Conservation (phyloP, 2,113 vertebrate species). For the Macheiramphus alcinus region DNA sequence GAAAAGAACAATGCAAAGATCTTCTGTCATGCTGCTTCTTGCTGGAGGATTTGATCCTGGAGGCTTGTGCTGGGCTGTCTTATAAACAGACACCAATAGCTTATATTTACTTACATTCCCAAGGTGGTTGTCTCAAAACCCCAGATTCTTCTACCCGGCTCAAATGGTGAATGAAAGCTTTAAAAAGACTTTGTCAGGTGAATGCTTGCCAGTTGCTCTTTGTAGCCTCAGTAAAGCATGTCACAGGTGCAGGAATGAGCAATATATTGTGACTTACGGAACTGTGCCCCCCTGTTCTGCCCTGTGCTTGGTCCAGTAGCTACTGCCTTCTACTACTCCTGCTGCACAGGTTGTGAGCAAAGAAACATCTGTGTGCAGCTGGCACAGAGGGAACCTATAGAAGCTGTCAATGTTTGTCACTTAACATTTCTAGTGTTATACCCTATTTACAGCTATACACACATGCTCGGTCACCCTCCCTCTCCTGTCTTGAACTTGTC, state of each 20-base stretch:
- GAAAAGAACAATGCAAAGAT: neutral
- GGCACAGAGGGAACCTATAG: neutral
- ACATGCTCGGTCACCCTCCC: neutral
- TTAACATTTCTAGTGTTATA: neutral
- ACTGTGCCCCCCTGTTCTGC: neutral
- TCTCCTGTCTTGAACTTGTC: neutral
- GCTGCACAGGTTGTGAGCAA: neutral
- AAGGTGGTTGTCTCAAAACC: neutral
- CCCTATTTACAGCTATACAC: neutral
- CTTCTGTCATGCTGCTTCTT: neutral
- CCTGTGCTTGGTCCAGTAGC: neutral
- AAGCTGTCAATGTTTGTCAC: neutral
- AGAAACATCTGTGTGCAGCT: neutral
- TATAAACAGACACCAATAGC: neutral
- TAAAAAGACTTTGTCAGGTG: neutral
- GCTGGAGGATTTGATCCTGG: neutral
- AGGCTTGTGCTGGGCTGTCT: neutral
- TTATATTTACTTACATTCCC: neutral
- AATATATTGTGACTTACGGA: rapidly evolving
- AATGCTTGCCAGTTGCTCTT: neutral
- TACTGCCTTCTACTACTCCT: neutral
- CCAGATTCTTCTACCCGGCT: neutral
- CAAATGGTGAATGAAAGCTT: neutral
- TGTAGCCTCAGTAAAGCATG: neutral
- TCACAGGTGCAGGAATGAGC: neutral